Percentiles rank a stretch among this genome's conserved stretches.
Evolutionary conservation across 2,797 vertebrate genomes (phyloP).

Genomic region (Sebastes nivosus): DNA sequence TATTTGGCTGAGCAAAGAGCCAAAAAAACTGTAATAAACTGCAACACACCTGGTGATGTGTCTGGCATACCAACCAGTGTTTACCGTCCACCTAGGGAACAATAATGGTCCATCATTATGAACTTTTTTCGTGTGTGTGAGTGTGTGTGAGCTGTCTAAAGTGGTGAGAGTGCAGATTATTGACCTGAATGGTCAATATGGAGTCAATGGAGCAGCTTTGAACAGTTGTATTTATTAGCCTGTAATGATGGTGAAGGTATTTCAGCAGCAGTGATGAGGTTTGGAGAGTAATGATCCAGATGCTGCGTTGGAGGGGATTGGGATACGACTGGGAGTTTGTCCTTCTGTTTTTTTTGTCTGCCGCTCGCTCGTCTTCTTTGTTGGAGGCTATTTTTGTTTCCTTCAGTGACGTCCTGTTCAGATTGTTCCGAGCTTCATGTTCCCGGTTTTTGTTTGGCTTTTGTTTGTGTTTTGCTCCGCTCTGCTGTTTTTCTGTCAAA

Average conservation of each 20-base stretch:
- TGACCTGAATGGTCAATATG: not conserved
- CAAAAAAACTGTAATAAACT: not conserved
- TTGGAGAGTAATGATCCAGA: constrained; percentile 39
- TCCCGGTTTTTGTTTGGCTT: not conserved
- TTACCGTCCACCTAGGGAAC: not conserved
- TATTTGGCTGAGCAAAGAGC: not conserved
- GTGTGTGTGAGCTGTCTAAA: not conserved
- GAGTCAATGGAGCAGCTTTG: not conserved
- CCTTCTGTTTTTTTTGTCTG: not conserved
- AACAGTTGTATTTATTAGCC: constrained; percentile 23
- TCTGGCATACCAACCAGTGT: not conserved
- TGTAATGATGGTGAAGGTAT: constrained; percentile 3
- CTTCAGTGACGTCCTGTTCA: not conserved
- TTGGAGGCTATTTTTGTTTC: not conserved
- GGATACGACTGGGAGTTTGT: not conserved
- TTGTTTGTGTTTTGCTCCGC: not conserved
- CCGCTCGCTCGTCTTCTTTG: not conserved
- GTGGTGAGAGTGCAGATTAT: not conserved
- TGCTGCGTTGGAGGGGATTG: not conserved
- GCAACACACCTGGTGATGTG: not conserved
- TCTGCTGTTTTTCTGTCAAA: not conserved
- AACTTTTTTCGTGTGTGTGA: not conserved
- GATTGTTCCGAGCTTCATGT: not conserved
- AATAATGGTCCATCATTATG: not conserved
- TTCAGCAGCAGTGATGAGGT: constrained; percentile 22